Conservation (phyloP, 2,888 invertebrate species). For the Asteroscopus sphinx region DNA sequence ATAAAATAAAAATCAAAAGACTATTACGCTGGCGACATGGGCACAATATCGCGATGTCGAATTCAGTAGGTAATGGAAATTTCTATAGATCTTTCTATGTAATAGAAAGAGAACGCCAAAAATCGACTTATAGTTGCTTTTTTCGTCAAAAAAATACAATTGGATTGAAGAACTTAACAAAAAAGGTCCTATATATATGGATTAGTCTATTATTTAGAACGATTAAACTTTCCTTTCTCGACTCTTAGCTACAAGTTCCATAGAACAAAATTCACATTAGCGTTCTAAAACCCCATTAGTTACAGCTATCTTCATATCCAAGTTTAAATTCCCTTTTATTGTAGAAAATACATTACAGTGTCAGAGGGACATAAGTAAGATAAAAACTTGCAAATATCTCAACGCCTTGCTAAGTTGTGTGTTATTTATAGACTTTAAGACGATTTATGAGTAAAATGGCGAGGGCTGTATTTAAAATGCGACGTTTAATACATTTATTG, state of each 20-base stretch:
- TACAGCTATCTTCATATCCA: constrained; percentile 15
- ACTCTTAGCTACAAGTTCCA: background rate
- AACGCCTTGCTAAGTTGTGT: constrained; percentile 8
- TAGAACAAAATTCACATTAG: background rate
- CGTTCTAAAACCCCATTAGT: constrained; percentile 4
- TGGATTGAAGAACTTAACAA: too few relatives aligned
- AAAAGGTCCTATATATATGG: too few relatives aligned
- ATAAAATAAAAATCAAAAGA: too few relatives aligned
- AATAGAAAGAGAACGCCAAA: too few relatives aligned
- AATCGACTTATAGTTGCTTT: too few relatives aligned
- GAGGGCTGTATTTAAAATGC: background rate
- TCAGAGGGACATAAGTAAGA: constrained; percentile 21
- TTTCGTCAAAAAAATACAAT: too few relatives aligned
- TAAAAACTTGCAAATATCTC: constrained; percentile 26
- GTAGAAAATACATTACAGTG: constrained; percentile 14
- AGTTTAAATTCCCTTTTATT: constrained; percentile 12
- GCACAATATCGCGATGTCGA: too few relatives aligned
- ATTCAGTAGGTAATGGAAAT: too few relatives aligned
- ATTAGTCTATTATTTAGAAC: too few relatives aligned
- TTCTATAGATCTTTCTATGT: too few relatives aligned
- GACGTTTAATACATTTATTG: background rate
- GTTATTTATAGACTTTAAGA: constrained; percentile 8
- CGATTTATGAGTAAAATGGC: background rate
- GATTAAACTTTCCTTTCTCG: too few relatives aligned
- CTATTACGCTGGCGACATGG: too few relatives aligned